A percentile compares a stretch with the other conserved stretches of the same genome.
These are phyloP conservation scores for Chironomus tentans DNA, from an alignment of 2,888 invertebrate species.

Conservation along the genomic window DNA sequence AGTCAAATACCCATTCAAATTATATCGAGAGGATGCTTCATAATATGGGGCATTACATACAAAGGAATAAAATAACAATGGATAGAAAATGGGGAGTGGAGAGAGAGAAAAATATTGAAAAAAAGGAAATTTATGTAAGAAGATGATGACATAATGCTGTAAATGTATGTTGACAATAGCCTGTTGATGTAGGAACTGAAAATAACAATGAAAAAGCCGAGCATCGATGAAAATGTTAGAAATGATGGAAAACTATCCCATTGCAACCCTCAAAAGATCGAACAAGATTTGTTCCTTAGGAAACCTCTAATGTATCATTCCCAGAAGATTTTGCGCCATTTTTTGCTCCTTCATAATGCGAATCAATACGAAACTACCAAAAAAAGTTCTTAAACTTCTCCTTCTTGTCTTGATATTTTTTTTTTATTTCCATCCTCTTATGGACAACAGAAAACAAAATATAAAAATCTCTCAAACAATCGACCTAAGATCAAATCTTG, in stretches of 20 bases:
- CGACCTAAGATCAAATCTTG: not conserved
- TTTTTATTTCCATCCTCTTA: not conserved
- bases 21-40: not conserved
- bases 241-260: not conserved
- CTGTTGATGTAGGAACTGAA: not conserved
- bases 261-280: not conserved
- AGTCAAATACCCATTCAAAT: not conserved
- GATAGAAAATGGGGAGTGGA: not conserved
- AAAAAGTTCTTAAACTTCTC: not conserved
- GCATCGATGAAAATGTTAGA: not conserved
- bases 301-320: constrained; percentile 1
- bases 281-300: not conserved
- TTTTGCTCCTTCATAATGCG: not conserved
- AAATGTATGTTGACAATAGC: constrained; percentile 4
- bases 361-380: not conserved
- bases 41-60: no score
- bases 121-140: not conserved
- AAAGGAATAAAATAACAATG: not conserved
- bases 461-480: not conserved
- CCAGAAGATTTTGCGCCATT: not conserved
- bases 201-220: not conserved
- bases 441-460: not conserved
- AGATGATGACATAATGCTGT: constrained; percentile 4
- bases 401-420: not conserved
- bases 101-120: not conserved